Base-by-base conservation (phyloP, 2,888 invertebrate genomes). In the Latrodectus elegans region DNA sequence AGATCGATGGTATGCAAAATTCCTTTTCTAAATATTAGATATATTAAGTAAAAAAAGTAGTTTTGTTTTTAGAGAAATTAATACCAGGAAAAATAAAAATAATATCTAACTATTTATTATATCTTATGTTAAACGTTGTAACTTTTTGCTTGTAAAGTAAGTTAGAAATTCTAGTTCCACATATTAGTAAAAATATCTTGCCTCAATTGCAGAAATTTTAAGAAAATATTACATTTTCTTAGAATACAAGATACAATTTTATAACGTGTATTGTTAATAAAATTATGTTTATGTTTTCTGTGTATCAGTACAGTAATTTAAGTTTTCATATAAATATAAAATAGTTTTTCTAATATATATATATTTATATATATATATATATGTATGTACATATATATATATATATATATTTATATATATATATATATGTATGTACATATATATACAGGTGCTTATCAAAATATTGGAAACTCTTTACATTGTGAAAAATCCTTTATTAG, bases 1-100 rank as follows among this genome's bases (percentile, higher is more conserved):
- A 4, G 99, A 99, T 93, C 96, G 97, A 92, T 99, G 99, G 98
- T 94, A 90, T 91, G 91, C 74, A 8, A n/a, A 26, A 55, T 55
- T 71, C 15, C 8, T 68, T 68, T 22, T 17, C 8, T 68, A 22
- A 11, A 8, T 68, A 68, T 26, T 14, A 64, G 15, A 64, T 17
- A n/a, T n/a, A 8, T 64, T n/a, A 10, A 64, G 15, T 64, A 64
- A 8, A 8, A 11, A 64, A 64, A 64, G 11, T 17, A 64, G 64
- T 64, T 64, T 64, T 64, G 17, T n/a, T 64, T 64, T n/a, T n/a
- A 64, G 15, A 12, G n/a, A 17, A n/a, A n/a, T 60, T 60, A 15
- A 8, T 64, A 60, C n/a, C 8, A n/a, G 3, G 60, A 15, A 8
- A 10, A 10, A 10, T 64, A 0, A 8, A 17, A n/a, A 12, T 10